Evolutionary conservation across 2,113 vertebrate genomes (phyloP).

Genomic region (Pao palembangensis): DNA sequence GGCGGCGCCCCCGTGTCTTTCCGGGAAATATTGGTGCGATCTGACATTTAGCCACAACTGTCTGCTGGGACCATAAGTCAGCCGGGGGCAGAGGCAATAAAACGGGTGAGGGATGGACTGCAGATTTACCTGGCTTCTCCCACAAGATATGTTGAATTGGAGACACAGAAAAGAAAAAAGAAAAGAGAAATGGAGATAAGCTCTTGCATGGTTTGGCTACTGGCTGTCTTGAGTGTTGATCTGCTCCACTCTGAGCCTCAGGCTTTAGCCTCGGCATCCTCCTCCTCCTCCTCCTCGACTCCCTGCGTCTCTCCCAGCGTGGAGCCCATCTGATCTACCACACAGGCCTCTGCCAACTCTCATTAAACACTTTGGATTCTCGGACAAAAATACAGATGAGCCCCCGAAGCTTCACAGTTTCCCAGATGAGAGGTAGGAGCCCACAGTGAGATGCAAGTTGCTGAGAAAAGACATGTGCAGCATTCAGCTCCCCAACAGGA

Average conservation of each 20-base stretch:
- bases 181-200: slow-evolving; percentile 46
- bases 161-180: slow-evolving; percentile 40
- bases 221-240: slow-evolving; percentile 56
- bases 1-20: slow-evolving; percentile 5
- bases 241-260: slow-evolving; percentile 57
- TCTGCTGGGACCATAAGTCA: slow-evolving; percentile 46
- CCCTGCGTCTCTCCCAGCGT: slow-evolving; percentile 57
- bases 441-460: slow-evolving; percentile 50
- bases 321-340: slow-evolving; percentile 67
- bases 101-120: slow-evolving; percentile 32
- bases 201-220: slow-evolving; percentile 53
- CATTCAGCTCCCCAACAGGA: slow-evolving; percentile 24
- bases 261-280: slow-evolving; percentile 51
- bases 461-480: slow-evolving; percentile 18
- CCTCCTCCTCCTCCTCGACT: slow-evolving; percentile 51
- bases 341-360: slow-evolving; percentile 62
- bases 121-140: slow-evolving; percentile 33
- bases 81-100: slow-evolving; percentile 34
- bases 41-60: slow-evolving; percentile 51
- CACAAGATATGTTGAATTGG: slow-evolving; percentile 23
- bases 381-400: slow-evolving; percentile 64
- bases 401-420: slow-evolving; percentile 54
- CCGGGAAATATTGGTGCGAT: slow-evolving; percentile 37
- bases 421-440: slow-evolving; percentile 51
- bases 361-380: slow-evolving; percentile 69